Conservation (phyloP, 2,113 vertebrate genomes). For the Protobothrops mucrosquamatus region DNA sequence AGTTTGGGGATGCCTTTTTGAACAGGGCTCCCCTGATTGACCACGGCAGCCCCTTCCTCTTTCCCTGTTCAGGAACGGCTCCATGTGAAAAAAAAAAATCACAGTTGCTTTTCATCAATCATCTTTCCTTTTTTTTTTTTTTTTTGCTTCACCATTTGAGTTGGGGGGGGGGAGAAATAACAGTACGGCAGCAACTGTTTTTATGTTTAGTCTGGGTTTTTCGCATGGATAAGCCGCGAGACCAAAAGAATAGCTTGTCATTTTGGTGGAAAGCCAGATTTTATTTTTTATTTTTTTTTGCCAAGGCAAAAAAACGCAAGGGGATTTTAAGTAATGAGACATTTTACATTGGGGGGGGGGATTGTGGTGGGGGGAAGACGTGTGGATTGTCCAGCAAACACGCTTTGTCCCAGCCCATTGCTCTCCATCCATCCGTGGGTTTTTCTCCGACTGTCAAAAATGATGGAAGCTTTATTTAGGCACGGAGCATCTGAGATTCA, state of each 20-base stretch:
- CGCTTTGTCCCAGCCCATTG: background rate
- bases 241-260: conserved; percentile 46
- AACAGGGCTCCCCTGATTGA: conserved; percentile 35
- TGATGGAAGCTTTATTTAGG: background rate
- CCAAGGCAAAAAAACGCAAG: conserved; percentile 10
- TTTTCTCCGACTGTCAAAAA: background rate
- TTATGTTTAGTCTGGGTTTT: conserved; percentile 63
- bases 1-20: background rate
- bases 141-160: conserved; percentile 44
- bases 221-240: conserved; percentile 53
- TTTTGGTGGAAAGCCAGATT: conserved; percentile 45
- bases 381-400: background rate
- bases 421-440: background rate
- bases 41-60: background rate
- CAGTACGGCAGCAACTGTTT: conserved; percentile 56
- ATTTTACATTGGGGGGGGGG: background rate
- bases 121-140: conserved; percentile 24
- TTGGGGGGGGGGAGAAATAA: conserved; percentile 37
- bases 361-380: too few species aligned
- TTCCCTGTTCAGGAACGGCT: background rate
- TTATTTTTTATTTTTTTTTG: background rate
- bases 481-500: background rate
- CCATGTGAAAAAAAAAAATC: background rate
- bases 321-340: background rate
- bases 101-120: conserved; percentile 61